Evolutionary conservation across 2,888 invertebrate species (phyloP).

Genomic region (Lasioglossum malachurum): DNA sequence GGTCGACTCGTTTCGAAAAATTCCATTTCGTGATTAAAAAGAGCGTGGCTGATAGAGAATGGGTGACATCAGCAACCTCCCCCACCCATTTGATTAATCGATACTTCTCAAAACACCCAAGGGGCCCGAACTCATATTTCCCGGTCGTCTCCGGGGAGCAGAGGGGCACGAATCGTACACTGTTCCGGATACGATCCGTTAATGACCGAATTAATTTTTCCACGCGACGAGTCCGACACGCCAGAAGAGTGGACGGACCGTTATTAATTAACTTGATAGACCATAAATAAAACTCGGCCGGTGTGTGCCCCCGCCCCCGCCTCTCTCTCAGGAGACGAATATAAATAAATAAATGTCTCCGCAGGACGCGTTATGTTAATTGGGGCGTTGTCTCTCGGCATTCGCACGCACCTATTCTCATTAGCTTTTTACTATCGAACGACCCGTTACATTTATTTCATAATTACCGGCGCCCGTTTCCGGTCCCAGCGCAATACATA

Average conservation of each 20-base stretch:
- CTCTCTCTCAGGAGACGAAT: constrained; percentile 78
- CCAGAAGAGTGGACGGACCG: constrained; percentile 58
- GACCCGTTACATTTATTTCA: constrained; percentile 79
- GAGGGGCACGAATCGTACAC: constrained; percentile 64
- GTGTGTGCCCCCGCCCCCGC: constrained; percentile 51
- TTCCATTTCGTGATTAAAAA: constrained; percentile 17
- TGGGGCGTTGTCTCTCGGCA: constrained; percentile 84
- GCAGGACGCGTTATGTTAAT: constrained; percentile 84
- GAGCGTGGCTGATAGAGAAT: neutral
- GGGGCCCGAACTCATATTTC: constrained; percentile 67
- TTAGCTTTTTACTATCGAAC: constrained; percentile 80
- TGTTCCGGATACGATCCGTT: constrained; percentile 72
- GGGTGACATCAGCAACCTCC: constrained; percentile 58
- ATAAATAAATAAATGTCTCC: constrained; percentile 84
- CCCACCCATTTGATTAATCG: constrained; percentile 69
- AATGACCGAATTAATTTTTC: constrained; percentile 79
- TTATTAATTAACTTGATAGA: constrained; percentile 84
- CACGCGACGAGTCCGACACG: constrained; percentile 68
- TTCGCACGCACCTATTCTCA: constrained; percentile 83
- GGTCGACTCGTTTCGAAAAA: neutral
- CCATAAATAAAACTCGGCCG: constrained; percentile 81
- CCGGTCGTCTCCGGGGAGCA: constrained; percentile 64
- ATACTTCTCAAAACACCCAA: constrained; percentile 67
- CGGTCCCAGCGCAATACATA: constrained; percentile 54
- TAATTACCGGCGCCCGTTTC: constrained; percentile 61